Conservation (phyloP, 2,113 vertebrate genomes). For the Leucoraja erinaceus region DNA sequence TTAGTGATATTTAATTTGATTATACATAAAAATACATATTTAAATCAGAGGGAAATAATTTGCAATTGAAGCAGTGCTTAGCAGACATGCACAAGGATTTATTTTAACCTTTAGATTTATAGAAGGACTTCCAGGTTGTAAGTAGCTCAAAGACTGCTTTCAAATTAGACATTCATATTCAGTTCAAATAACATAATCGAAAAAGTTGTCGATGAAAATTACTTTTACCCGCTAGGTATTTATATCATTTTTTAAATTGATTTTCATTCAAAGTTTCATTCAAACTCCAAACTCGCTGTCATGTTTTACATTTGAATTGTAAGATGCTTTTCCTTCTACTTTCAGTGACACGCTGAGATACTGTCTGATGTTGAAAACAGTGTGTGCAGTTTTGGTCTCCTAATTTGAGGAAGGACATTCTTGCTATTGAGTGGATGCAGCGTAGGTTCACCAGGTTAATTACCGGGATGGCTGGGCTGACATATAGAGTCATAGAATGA, state of each 20-base stretch:
- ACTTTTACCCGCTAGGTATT: neutral
- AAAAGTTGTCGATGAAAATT: neutral
- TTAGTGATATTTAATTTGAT: neutral
- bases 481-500: no score
- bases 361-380: no score
- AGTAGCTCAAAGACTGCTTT: neutral
- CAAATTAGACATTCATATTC: neutral
- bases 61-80: neutral
- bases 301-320: neutral
- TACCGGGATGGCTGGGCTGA: no score
- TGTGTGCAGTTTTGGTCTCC: no score
- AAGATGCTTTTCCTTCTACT: neutral
- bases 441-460: no score
- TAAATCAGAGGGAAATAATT: neutral
- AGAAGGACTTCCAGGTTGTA: neutral
- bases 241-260: neutral
- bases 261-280: neutral
- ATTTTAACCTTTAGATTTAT: neutral
- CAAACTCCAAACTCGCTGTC: neutral
- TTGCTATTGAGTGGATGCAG: no score
- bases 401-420: no score
- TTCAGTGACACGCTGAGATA: neutral
- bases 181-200: no score
- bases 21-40: neutral
- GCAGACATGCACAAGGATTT: neutral